Conservation (phyloP, 2,797 vertebrate species). For the Apogon hyalosoma region DNA sequence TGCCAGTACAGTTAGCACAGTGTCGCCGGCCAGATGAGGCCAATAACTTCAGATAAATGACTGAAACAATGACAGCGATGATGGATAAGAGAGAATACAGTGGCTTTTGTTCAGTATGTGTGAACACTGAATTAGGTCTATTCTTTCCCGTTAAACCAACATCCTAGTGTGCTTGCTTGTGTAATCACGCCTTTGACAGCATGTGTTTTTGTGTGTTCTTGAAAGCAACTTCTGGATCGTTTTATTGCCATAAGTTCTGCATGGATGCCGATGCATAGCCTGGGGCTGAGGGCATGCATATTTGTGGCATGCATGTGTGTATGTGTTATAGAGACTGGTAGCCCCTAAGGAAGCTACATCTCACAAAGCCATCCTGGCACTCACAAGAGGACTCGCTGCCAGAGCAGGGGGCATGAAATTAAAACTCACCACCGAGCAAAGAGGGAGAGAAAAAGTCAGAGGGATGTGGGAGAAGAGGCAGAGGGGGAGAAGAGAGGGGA, state of each 20-base stretch:
- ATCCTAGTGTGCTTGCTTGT: conserved; percentile 43
- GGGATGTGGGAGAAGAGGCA: conserved; percentile 22
- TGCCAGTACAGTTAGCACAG: conserved; percentile 74
- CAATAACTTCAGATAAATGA: conserved; percentile 71
- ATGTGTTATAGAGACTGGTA: conserved; percentile 40
- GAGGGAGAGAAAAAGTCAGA: conserved; percentile 51
- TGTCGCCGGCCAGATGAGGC: conserved; percentile 73
- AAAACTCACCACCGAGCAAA: conserved; percentile 75
- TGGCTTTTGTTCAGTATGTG: conserved; percentile 59
- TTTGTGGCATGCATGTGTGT: conserved; percentile 43
- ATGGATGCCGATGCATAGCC: conserved; percentile 60
- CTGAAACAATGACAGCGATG: conserved; percentile 55
- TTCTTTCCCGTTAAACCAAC: conserved; percentile 50
- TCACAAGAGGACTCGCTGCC: conserved; percentile 72
- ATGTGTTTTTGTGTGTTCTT: conserved; percentile 54
- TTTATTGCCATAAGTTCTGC: conserved; percentile 73
- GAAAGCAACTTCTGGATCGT: conserved; percentile 65
- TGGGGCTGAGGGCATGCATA: conserved; percentile 44
- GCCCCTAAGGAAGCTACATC: conserved; percentile 63
- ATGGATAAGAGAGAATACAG: conserved; percentile 64
- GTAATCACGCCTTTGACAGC: conserved; percentile 52
- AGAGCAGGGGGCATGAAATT: conserved; percentile 86
- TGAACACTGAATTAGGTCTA: conserved; percentile 51
- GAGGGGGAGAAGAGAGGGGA: conserved; percentile 22
- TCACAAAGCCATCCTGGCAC: conserved; percentile 77